A percentile compares a stretch with the other conserved stretches of the same genome.
Conservation (phyloP, 1,140 invertebrate genomes). For the Brachionus plicatilis region DNA sequence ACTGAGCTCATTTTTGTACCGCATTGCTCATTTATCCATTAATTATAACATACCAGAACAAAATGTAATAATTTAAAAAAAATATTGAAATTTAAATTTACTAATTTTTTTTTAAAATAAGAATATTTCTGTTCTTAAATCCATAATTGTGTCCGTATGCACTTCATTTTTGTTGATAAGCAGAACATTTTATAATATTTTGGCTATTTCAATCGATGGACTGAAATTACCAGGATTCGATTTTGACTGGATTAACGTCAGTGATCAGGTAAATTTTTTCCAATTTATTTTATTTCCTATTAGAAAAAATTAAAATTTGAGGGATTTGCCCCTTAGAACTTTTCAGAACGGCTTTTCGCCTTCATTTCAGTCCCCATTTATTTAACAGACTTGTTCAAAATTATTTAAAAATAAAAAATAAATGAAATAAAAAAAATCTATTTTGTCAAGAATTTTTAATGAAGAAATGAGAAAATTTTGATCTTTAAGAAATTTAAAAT, state of each 20-base stretch:
- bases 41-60: constrained; percentile 51
- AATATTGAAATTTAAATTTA: neutral
- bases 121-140: constrained; percentile 45
- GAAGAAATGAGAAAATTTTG: too few relatives aligned
- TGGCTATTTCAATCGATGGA: constrained; percentile 46
- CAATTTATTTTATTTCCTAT: too few relatives aligned
- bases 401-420: too few relatives aligned
- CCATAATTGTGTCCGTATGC: constrained; percentile 47
- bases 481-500: too few relatives aligned
- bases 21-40: constrained; percentile 50
- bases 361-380: too few relatives aligned
- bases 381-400: too few relatives aligned
- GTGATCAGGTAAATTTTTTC: constrained; percentile 49
- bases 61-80: constrained; percentile 46
- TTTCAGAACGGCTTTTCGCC: too few relatives aligned
- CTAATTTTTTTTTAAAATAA: constrained; percentile 9
- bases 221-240: constrained; percentile 50
- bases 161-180: constrained; percentile 51
- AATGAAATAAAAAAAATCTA: too few relatives aligned
- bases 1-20: constrained; percentile 51
- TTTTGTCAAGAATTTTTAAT: too few relatives aligned
- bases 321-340: too few relatives aligned
- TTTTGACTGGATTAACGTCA: constrained; percentile 56
- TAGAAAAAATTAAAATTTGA: too few relatives aligned
- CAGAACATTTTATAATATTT: constrained; percentile 52